A percentile compares a stretch with the other conserved stretches of the same genome.
Conservation (phyloP, 2,113 vertebrate species). For the Struthio camelus region DNA sequence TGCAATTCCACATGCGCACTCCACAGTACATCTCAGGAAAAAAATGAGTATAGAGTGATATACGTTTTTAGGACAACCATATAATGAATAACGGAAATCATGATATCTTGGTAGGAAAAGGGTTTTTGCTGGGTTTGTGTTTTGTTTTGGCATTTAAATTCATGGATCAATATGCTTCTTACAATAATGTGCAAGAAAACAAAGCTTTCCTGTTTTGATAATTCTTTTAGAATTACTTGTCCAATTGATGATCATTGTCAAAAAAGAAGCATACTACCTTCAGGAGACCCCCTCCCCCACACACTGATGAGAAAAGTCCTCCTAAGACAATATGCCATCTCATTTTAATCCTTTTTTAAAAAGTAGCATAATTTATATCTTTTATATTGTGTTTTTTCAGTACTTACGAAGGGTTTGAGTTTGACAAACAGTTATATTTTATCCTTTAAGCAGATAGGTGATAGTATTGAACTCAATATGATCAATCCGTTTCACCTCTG, state of each 20-base stretch:
- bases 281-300: background rate
- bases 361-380: background rate
- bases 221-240: background rate
- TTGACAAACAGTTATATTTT: background rate
- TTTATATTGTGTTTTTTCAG: background rate
- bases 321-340: background rate
- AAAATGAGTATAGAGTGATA: background rate
- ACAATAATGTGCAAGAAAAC: background rate
- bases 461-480: background rate
- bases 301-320: background rate
- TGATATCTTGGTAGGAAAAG: background rate
- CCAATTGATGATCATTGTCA: background rate
- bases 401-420: background rate
- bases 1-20: background rate
- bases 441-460: background rate
- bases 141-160: background rate
- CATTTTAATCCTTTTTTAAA: background rate
- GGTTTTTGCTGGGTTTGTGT: background rate
- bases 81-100: background rate
- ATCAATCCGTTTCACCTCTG: background rate
- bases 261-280: background rate
- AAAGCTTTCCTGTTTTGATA: background rate
- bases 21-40: background rate
- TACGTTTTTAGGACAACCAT: background rate
- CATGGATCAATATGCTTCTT: background rate